phyloP scores from a whole-genome alignment of 2,888 invertebrate genomes.

The Leptinotarsa peninsularis region DNA sequence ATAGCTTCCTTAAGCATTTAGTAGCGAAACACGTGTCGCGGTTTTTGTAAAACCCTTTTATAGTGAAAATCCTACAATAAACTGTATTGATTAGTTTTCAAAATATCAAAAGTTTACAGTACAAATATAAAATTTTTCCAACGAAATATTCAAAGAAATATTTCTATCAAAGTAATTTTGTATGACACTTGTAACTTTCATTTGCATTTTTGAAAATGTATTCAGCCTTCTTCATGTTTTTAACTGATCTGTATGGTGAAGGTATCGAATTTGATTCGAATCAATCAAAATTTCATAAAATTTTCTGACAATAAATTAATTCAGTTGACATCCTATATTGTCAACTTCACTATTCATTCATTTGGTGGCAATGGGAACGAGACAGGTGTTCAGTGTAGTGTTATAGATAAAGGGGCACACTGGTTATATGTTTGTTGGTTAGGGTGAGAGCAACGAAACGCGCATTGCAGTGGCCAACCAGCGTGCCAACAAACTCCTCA shows the following conservation, averaged over 20 bases:
- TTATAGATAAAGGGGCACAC: constrained; percentile 52
- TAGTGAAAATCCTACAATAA: too few species aligned
- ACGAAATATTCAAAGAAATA: not conserved
- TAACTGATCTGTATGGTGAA: not conserved
- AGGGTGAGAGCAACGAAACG: constrained; percentile 94
- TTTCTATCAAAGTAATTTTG: not conserved
- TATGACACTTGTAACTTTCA: not conserved
- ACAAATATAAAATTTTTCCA: not conserved
- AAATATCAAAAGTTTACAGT: not conserved
- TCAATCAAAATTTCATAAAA: not conserved
- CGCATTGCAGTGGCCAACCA: constrained; percentile 97
- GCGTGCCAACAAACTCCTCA: constrained; percentile 95
- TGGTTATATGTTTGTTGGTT: constrained; percentile 65
- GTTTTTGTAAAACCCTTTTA: too few species aligned
- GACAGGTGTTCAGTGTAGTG: constrained; percentile 13
- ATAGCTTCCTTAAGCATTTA: too few species aligned
- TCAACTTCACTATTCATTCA: not conserved
- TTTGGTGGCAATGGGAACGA: constrained; percentile 18
- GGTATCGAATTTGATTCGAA: not conserved
- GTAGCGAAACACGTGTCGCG: too few species aligned
- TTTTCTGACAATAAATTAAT: not conserved
- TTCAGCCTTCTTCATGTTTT: not conserved
- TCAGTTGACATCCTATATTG: not conserved
- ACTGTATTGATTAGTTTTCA: not conserved
- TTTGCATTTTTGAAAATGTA: not conserved